Percentiles rank a stretch among this genome's conserved stretches.
Conservation (phyloP, 2,888 invertebrate genomes). For the Nineta flava region DNA sequence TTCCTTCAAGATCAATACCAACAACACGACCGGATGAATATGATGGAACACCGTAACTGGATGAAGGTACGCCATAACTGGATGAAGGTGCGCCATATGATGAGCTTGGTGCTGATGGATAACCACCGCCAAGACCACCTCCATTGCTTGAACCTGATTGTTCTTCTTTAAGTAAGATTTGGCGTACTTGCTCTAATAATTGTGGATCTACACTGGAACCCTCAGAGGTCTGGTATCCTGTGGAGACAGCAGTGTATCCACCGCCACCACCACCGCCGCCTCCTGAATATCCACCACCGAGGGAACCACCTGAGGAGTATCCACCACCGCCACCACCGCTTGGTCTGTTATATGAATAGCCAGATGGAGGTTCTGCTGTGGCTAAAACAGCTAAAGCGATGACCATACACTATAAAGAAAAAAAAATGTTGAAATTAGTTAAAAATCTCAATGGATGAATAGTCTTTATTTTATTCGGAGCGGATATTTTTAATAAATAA, state of each 20-base stretch:
- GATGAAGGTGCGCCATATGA: slow-evolving; percentile 38
- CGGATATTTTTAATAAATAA: too few relatives aligned
- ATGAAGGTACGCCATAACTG: slow-evolving; percentile 50
- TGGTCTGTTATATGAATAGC: slow-evolving; percentile 60
- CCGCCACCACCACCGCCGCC: slow-evolving; percentile 39
- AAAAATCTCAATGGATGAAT: neutral
- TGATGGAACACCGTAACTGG: slow-evolving; percentile 47
- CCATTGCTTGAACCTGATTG: slow-evolving; percentile 37
- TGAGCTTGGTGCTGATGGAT: slow-evolving; percentile 29
- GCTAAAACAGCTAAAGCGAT: slow-evolving; percentile 61
- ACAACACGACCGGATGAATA: slow-evolving; percentile 44
- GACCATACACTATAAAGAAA: slow-evolving; percentile 57
- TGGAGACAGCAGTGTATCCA: slow-evolving; percentile 59
- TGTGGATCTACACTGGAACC: slow-evolving; percentile 68
- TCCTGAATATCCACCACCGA: slow-evolving; percentile 22
- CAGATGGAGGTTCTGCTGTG: slow-evolving; percentile 58
- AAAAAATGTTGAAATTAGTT: slow-evolving; percentile 24
- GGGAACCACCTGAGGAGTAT: slow-evolving; percentile 20
- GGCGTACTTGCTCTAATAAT: slow-evolving; percentile 68
- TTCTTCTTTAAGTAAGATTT: slow-evolving; percentile 72
- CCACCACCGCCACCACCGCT: slow-evolving; percentile 31
- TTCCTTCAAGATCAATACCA: slow-evolving; percentile 71
- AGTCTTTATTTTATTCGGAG: neutral
- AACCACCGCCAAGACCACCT: slow-evolving; percentile 31
- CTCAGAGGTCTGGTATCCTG: slow-evolving; percentile 66